Conservation (phyloP, 92 coral and sea anemone species). For the Phenganax stokvisi region DNA sequence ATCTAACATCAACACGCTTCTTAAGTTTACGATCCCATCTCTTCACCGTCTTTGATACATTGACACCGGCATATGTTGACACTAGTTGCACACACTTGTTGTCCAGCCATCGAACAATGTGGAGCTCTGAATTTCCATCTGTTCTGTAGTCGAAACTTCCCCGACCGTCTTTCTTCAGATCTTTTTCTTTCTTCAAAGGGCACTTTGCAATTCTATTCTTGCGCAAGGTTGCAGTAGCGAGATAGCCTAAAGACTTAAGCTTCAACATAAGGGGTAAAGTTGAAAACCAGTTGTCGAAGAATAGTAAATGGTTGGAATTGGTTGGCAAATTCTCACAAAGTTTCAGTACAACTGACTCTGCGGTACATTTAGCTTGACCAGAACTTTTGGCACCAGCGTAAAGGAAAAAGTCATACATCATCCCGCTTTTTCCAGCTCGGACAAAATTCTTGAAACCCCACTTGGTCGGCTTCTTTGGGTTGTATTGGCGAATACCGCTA, state of each 20-base stretch:
- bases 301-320: neutral
- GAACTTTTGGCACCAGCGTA: too few species aligned
- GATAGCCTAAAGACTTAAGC: too few species aligned
- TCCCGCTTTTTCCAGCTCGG: neutral
- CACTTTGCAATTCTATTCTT: neutral
- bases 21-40: neutral
- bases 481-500: neutral
- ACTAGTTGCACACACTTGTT: neutral
- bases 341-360: neutral
- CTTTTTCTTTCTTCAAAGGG: neutral
- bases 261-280: neutral
- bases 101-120: constrained; percentile 2
- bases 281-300: too few species aligned
- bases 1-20: neutral
- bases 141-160: neutral
- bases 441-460: too few species aligned
- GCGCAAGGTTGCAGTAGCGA: neutral
- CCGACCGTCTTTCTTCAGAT: neutral
- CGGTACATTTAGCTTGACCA: neutral
- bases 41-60: neutral
- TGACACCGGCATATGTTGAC: neutral
- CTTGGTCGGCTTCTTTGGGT: too few species aligned
- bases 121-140: neutral
- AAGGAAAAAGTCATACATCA: neutral
- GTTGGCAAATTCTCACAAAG: constrained; percentile 7